Evolutionary conservation across 2,888 invertebrate species (phyloP).

Genomic region (Hedya salicella): DNA sequence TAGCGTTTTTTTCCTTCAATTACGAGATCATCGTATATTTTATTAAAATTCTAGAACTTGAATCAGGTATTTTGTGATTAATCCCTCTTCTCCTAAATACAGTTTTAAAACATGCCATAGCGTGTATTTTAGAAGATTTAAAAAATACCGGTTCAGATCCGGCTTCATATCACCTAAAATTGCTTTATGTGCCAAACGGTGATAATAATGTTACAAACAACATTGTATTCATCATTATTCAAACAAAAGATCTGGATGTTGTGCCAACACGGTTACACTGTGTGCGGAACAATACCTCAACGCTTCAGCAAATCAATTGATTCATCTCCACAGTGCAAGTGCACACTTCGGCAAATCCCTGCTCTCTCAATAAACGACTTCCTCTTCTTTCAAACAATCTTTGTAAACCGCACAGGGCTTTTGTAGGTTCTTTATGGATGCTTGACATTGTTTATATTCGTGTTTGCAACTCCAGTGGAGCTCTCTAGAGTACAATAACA

Average conservation of each 20-base stretch:
- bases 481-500: slow-evolving; percentile 52
- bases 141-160: too few relatives aligned
- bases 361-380: slow-evolving; percentile 67
- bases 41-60: too few relatives aligned
- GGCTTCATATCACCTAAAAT: too few relatives aligned
- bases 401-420: slow-evolving; percentile 60
- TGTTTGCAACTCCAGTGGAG: slow-evolving; percentile 62
- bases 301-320: slow-evolving; percentile 61
- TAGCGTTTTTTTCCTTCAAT: too few relatives aligned
- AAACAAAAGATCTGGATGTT: slow-evolving; percentile 55
- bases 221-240: slow-evolving; percentile 42
- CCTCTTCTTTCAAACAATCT: slow-evolving; percentile 70
- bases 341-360: slow-evolving; percentile 64
- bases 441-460: slow-evolving; percentile 68
- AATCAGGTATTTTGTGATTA: too few relatives aligned
- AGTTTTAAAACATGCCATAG: too few relatives aligned
- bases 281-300: slow-evolving; percentile 32
- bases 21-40: too few relatives aligned
- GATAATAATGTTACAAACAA: slow-evolving; percentile 6
- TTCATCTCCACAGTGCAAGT: slow-evolving; percentile 54
- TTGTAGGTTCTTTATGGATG: slow-evolving; percentile 55
- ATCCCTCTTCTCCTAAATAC: too few relatives aligned
- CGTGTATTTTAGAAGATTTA: too few relatives aligned
- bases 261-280: slow-evolving; percentile 61
- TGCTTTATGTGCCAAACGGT: slow-evolving; percentile 1